Conservation (phyloP, 2,888 invertebrate species). For the Limenitis camilla region DNA sequence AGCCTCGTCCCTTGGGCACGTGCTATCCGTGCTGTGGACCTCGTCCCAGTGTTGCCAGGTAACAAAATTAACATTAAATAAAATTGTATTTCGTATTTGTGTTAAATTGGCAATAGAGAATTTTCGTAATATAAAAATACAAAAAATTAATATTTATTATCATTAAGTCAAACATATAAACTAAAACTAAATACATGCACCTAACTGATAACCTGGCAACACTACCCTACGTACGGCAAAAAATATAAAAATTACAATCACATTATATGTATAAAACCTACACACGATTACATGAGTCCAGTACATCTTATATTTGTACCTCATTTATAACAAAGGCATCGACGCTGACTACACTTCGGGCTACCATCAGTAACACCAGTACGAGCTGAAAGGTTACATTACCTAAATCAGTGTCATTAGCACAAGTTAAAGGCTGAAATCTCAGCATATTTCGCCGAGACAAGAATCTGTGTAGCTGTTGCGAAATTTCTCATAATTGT, state of each 20-base stretch:
- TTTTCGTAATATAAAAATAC: not conserved
- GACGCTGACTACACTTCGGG: not conserved
- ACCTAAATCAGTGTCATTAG: too few species aligned
- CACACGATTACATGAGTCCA: constrained; percentile 1
- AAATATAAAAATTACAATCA: constrained; percentile 6
- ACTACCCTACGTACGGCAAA: constrained; percentile 2
- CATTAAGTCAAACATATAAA: not conserved
- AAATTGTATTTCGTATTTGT: not conserved
- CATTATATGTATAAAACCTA: constrained; percentile 7
- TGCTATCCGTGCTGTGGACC: too few species aligned
- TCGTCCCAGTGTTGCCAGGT: too few species aligned
- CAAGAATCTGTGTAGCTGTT: too few species aligned
- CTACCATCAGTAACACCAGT: not conserved
- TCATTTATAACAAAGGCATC: not conserved
- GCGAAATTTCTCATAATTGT: too few species aligned
- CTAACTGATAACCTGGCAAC: constrained; percentile 2
- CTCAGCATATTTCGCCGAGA: too few species aligned
- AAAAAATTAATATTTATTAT: not conserved
- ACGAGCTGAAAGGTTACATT: too few species aligned
- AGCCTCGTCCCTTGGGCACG: constrained; percentile 9
- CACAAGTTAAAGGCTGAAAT: too few species aligned
- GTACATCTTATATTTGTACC: constrained; percentile 4
- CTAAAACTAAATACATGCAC: not conserved
- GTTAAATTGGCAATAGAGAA: not conserved
- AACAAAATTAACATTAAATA: not conserved